A percentile compares a stretch with the other conserved stretches of the same genome.
phyloP scores from a whole-genome alignment of 1,140 invertebrate species.

The Bombus pyrosoma region DNA sequence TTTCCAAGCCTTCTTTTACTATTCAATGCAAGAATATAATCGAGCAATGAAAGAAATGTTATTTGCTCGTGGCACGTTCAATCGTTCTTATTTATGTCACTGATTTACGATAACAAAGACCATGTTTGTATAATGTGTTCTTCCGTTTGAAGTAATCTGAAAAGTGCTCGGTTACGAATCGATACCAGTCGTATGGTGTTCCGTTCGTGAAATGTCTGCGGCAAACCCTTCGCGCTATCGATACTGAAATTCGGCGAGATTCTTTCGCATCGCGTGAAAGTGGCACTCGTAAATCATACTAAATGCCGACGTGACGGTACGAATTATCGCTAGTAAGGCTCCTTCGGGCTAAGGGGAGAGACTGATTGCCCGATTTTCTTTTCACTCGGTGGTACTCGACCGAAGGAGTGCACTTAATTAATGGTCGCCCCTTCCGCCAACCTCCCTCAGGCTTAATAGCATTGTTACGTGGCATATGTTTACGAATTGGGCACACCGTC shows the following conservation, averaged over 20 bases:
- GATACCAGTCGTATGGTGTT: not conserved
- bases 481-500: not conserved
- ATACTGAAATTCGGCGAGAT: not conserved
- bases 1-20: not conserved
- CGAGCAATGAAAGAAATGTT: not conserved
- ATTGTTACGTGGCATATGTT: conserved; percentile 44
- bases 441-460: not conserved
- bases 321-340: conserved; percentile 23
- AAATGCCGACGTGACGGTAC: conserved; percentile 8
- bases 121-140: not conserved
- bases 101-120: too few species aligned
- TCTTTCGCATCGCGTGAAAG: conserved; percentile 44
- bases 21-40: not conserved
- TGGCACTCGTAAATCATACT: conserved; percentile 28
- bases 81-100: not conserved
- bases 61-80: not conserved
- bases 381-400: conserved; percentile 24
- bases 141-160: not conserved
- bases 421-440: not conserved
- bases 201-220: not conserved
- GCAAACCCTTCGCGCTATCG: not conserved
- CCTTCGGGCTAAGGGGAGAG: conserved; percentile 5
- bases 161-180: not conserved
- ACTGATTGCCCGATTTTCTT: conserved; percentile 10
- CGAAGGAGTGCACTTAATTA: conserved; percentile 61